Evolutionary conservation across 2,888 invertebrate species (phyloP), one percentile per base, ranked within the genome.

Genomic region (Pollenia angustigena): DNA sequence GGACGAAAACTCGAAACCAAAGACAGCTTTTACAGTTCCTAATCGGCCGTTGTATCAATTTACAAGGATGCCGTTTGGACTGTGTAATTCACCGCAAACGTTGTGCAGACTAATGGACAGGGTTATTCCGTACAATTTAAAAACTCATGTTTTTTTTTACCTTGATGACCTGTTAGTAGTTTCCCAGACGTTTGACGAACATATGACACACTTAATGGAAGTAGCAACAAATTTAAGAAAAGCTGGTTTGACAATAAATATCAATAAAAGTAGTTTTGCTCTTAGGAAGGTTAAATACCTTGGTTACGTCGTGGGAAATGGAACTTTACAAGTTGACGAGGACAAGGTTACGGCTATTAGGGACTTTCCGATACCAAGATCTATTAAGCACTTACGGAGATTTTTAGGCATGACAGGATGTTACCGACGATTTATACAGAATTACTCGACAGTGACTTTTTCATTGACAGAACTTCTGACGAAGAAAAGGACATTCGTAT

Each of bases 341-440:
- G 79, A 66, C 10, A 76, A 46, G 23, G 56, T 76, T 16, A 64
- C 14, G 44, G 76, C 64, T 16, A 64, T 74, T 50, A 14, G 14
- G 6, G 64, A 76, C 18, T 76, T 76, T 18, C 64, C 76, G 2
- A 14, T 18, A 54, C 76, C 76, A 48, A 44, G 48, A n/a, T 62
- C 23, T 23, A 23, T 23, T 23, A 23, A 23, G 23, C 23, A 23
- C 23, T 23, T 75, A 76, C 54, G 52, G 62, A 23, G 32, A 6
- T 32, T 32, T 32, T 32, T 32, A 32, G 32, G 32, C 6, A 32
- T 32, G 32, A 32, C 32, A 9, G 62, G 75, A 1, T 75, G 75
- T 62, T 75, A 75, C 66, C 12, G 76, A n/a, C 54, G 76, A 10
- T 66, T 76, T n/a, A 76, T 76, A 9, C 54, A 44, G 44, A 66